These are phyloP conservation scores for Ennomos erosarius DNA, from an alignment of 2,888 invertebrate genomes.

Conservation along the genomic window DNA sequence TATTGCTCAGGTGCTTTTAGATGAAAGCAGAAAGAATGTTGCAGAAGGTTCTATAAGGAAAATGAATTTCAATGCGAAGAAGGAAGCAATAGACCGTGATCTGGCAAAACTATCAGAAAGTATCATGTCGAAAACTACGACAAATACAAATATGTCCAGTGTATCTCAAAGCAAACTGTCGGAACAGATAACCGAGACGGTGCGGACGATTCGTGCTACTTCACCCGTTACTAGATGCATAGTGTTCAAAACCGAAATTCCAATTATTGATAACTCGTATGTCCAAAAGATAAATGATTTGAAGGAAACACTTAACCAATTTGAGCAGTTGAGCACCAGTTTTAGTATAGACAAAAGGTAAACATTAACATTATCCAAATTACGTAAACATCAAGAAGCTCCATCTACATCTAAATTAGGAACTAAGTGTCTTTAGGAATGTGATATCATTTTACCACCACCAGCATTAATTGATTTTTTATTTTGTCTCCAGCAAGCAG, in stretches of 20 bases:
- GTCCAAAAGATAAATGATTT: conserved; percentile 85
- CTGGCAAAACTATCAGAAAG: conserved; percentile 53
- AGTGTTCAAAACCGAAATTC: conserved; percentile 68
- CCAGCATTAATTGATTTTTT: conserved; percentile 1
- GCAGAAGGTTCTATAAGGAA: conserved; percentile 65
- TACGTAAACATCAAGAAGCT: no score
- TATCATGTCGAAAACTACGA: conserved; percentile 51
- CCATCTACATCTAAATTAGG: no score
- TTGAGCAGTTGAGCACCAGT: conserved; percentile 85
- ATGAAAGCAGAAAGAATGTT: conserved; percentile 85
- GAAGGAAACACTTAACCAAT: conserved; percentile 86
- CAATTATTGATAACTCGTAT: conserved; percentile 83
- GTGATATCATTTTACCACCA: no score
- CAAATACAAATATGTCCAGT: conserved; percentile 50
- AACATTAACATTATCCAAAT: conserved; percentile 32
- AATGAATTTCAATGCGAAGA: conserved; percentile 59
- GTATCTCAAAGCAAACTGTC: conserved; percentile 53
- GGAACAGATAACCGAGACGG: conserved; percentile 58
- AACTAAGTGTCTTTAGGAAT: no score
- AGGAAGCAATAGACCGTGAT: conserved; percentile 53
- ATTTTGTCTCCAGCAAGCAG: conserved; percentile 90
- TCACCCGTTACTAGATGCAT: conserved; percentile 66
- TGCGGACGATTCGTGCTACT: conserved; percentile 58
- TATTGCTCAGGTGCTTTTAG: conserved; percentile 88
- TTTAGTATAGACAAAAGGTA: conserved; percentile 89